These are phyloP conservation scores for Lasioglossum baleicum DNA, from an alignment of 1,140 invertebrate genomes.

Conservation along the genomic window DNA sequence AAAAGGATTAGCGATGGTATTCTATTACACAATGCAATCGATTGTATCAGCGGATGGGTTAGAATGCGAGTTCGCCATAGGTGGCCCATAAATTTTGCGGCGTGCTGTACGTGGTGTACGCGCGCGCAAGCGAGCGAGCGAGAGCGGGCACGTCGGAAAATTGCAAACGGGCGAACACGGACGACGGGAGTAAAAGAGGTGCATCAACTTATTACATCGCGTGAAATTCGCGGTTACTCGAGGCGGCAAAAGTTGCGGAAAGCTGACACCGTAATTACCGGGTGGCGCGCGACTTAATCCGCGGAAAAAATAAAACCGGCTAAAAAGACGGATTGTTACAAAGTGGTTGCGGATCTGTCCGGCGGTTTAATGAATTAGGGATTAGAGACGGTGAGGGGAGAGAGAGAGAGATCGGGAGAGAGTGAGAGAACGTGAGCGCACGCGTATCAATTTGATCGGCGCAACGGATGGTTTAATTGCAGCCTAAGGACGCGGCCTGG, in stretches of 20 bases:
- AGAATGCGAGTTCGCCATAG: not conserved
- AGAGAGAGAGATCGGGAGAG: too few species aligned
- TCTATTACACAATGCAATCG: not conserved
- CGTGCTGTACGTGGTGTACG: not conserved
- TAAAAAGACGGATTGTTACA: slow-evolving; percentile 31
- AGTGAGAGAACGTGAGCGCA: not conserved
- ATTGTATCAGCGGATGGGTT: not conserved
- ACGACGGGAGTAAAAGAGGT: not conserved
- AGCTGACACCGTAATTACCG: slow-evolving; percentile 41
- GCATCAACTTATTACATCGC: slow-evolving; percentile 15
- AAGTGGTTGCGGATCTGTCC: slow-evolving; percentile 38
- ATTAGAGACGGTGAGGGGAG: slow-evolving; percentile 3
- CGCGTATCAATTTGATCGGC: slow-evolving; percentile 38
- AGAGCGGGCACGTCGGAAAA: slow-evolving; percentile 17
- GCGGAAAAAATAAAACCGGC: slow-evolving; percentile 15
- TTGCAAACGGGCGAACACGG: not conserved
- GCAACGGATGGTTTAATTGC: slow-evolving; percentile 40
- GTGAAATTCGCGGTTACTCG: slow-evolving; percentile 47
- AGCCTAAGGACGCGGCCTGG: slow-evolving; percentile 11
- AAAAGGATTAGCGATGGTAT: not conserved
- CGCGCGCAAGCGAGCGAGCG: not conserved
- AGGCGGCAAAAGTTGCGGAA: slow-evolving; percentile 39
- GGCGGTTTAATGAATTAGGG: slow-evolving; percentile 36
- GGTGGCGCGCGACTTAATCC: slow-evolving; percentile 9
- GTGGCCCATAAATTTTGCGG: not conserved